phyloP scores from a whole-genome alignment of 2,888 invertebrate genomes.

The Thysanoteuthis rhombus region DNA sequence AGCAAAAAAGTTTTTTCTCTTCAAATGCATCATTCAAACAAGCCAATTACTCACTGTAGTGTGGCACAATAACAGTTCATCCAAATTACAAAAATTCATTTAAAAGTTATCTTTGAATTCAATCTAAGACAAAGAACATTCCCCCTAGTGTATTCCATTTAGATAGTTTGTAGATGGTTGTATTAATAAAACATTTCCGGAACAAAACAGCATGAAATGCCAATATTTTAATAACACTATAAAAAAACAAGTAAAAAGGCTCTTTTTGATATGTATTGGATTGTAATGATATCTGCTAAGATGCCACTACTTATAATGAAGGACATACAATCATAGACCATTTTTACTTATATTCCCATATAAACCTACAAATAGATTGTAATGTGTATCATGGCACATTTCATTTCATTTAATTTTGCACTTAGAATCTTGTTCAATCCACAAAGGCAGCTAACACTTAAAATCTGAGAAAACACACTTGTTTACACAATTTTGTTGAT shows the following conservation, averaged over 20 bases:
- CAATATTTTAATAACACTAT: not conserved
- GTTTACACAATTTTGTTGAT: not conserved
- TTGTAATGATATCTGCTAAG: not conserved
- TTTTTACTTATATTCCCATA: not conserved
- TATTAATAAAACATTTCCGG: not conserved
- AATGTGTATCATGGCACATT: not conserved
- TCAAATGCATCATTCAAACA: too few species aligned
- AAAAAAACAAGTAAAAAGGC: not conserved
- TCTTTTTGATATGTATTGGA: not conserved
- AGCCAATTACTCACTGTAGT: too few species aligned
- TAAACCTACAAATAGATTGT: not conserved
- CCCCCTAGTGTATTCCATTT: too few species aligned
- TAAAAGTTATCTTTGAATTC: too few species aligned
- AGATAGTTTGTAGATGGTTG: too few species aligned
- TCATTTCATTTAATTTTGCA: not conserved
- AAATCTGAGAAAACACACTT: not conserved
- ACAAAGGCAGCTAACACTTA: not conserved
- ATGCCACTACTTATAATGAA: not conserved
- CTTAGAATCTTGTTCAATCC: not conserved
- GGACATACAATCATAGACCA: not conserved
- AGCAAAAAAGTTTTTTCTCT: too few species aligned
- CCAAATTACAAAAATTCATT: too few species aligned
- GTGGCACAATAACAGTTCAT: too few species aligned
- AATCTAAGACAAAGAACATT: too few species aligned
- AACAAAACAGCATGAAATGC: not conserved